phyloP scores from a whole-genome alignment of 2,113 vertebrate genomes.

The Bagarius yarrelli region DNA sequence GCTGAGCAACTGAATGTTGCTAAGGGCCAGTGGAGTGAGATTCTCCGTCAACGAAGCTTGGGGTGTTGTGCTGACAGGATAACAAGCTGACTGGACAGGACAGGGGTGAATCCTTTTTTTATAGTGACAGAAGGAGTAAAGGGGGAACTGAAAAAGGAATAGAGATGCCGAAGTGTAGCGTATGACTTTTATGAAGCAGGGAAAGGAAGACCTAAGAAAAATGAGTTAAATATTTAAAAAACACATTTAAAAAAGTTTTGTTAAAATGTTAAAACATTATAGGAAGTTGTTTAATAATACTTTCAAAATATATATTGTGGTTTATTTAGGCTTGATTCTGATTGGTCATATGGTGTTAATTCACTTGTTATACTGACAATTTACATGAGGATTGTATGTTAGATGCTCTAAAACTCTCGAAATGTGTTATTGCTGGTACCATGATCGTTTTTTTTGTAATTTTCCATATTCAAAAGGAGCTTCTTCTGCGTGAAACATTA shows the following conservation, averaged over 20 bases:
- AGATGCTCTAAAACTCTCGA: not conserved
- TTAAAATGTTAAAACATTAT: too few species aligned
- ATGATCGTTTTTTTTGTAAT: not conserved
- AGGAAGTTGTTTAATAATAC: too few species aligned
- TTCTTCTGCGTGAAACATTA: too few species aligned
- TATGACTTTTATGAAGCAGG: not conserved
- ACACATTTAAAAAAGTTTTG: too few species aligned
- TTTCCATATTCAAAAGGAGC: not conserved
- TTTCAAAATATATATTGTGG: too few species aligned
- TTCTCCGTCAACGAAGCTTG: conserved; percentile 68
- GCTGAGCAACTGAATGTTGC: conserved; percentile 67
- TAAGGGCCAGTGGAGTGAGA: conserved; percentile 68
- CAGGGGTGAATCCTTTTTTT: conserved; percentile 36
- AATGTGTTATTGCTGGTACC: not conserved
- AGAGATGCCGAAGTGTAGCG: not conserved
- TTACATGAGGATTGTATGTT: not conserved
- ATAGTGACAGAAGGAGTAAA: conserved; percentile 41
- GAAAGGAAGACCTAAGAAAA: not conserved
- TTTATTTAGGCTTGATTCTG: not conserved
- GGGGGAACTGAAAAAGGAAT: not conserved
- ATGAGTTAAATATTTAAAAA: not conserved
- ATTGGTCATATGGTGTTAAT: not conserved
- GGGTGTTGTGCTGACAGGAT: conserved; percentile 76
- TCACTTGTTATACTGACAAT: not conserved
- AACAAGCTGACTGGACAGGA: conserved; percentile 77